Base-by-base conservation (phyloP, 2,113 vertebrate species). In the Nerophis ophidion region DNA sequence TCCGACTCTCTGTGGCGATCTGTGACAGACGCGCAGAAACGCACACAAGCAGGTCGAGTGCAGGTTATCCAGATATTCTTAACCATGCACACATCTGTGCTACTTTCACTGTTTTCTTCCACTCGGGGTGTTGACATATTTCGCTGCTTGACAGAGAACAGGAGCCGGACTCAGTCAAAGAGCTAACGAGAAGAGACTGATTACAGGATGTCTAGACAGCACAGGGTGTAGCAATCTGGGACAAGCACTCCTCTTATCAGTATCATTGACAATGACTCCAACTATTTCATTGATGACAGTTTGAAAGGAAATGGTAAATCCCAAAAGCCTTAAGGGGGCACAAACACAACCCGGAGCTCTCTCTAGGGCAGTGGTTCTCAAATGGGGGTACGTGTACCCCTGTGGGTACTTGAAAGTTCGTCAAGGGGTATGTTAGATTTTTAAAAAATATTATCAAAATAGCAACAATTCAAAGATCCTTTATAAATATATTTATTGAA, bases 11-110 rank as follows among this genome's bases (percentile, higher is more conserved):
- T 72, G 44, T 2, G 15, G 14, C 34, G 33, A 19, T 61, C 56
- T 58, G 13, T 50, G 64, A 68, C 62, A 71, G 65, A 72, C 61
- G 60, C 56, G 52, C 56, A 48, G 11, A 57, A 5, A 67, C 8
- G n/a, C 33, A 48, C 44, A 68, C 54, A 65, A 26, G 48, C 51
- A 12, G 35, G 13, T 14, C 2, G 13, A 13, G 40, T 5, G 33
- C 15, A 40, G 38, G 10, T 40, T 40, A 40, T 9, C 8, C 1
- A 44, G 12, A 44, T 44, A 44, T 44, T 17, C 19, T 36, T 10
- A 48, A 5, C 5, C 5, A 16, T 60, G 46, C 46, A 49, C 34
- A 34, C 17, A 14, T n/a, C 13, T 35, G 0, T 7, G 34, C 52
- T 45, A 45, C 36, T 52, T 16, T 7, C 9, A 13, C 58, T 48